Conservation (phyloP, 2,797 vertebrate genomes). For the Octomys mimax region DNA sequence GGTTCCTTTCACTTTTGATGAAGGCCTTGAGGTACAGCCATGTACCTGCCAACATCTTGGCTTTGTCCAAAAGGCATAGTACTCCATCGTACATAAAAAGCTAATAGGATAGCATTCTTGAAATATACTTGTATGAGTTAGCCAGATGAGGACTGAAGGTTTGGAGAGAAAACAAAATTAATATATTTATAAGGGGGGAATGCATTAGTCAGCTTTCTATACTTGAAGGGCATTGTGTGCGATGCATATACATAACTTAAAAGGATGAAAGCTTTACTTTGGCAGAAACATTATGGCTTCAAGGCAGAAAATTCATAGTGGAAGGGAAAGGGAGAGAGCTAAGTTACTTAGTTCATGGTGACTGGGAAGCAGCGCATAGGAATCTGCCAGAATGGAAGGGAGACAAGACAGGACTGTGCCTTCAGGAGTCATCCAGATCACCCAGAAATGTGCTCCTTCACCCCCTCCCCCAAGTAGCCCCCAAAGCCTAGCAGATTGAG, state of each 20-base stretch:
- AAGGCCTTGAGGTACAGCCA: background rate
- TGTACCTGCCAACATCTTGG: background rate
- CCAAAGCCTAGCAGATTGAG: background rate
- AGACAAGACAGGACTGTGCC: background rate
- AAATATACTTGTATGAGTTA: background rate
- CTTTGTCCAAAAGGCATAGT: background rate
- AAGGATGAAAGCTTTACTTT: background rate
- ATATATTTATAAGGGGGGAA: background rate
- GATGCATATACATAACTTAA: background rate
- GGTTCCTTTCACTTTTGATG: background rate
- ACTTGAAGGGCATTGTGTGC: background rate
- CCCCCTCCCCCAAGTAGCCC: accelerated
- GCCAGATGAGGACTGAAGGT: background rate
- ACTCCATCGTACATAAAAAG: background rate
- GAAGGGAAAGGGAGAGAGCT: background rate
- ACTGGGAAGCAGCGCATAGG: background rate
- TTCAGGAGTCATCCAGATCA: background rate
- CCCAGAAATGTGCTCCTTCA: background rate
- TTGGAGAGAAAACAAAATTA: background rate
- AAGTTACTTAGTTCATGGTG: background rate
- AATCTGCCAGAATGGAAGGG: background rate
- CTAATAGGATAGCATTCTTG: background rate
- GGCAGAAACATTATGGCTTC: no score
- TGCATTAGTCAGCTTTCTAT: background rate
- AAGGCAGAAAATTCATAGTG: background rate